Conservation (phyloP, 2,797 vertebrate species). For the Lithobates pipiens region DNA sequence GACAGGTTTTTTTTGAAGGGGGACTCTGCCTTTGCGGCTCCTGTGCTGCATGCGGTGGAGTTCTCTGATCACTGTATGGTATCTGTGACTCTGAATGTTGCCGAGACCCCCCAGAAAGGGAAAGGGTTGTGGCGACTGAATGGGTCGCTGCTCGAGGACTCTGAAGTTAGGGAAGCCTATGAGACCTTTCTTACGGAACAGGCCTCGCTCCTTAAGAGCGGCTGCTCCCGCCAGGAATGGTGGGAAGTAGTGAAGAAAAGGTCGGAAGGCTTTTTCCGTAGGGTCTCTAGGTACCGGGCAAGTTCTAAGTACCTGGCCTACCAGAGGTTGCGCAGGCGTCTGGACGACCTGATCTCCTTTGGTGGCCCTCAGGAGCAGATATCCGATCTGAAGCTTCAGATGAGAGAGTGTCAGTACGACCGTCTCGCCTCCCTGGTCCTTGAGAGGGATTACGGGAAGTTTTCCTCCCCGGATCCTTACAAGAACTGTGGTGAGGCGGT, state of each 20-base stretch:
- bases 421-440: too few species aligned
- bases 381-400: rapidly evolving
- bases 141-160: not conserved
- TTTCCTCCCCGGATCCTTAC: not conserved
- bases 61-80: too few species aligned
- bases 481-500: not conserved
- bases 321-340: rapidly evolving
- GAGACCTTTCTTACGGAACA: not conserved
- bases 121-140: not conserved
- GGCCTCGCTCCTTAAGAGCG: not conserved
- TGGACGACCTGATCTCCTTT: not conserved
- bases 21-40: too few species aligned
- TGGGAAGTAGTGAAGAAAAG: too few species aligned
- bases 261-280: too few species aligned
- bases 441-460: not conserved
- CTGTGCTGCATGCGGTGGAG: not conserved
- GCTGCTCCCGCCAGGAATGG: too few species aligned
- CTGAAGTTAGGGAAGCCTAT: not conserved
- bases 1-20: too few species aligned
- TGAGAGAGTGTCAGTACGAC: too few species aligned
- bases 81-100: not conserved
- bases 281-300: too few species aligned
- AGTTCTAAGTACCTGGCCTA: too few species aligned
- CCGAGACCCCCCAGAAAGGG: not conserved
- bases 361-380: not conserved